Evolutionary conservation across 2,113 vertebrate genomes (phyloP), one percentile per base, ranked within the genome.

Genomic region (Pollimyrus isidori): DNA sequence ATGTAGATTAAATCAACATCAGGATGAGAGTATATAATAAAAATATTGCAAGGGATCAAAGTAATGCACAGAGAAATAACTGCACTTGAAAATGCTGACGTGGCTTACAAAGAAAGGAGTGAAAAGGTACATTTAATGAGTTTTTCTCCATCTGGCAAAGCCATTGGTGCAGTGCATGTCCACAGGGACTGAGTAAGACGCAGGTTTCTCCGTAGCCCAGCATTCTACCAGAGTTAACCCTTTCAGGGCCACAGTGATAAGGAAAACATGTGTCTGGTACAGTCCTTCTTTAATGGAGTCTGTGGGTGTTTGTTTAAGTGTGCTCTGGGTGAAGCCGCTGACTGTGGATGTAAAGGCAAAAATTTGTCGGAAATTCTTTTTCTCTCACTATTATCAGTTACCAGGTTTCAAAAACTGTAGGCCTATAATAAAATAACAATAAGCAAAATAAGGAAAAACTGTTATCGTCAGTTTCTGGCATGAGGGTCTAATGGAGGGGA

Each of bases 61-160:
- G 23, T 26, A 69, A 69, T 42, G 73, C 35, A 42, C 4, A 19
- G 35, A 19, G 1, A 39, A 80, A 80, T 80, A 85, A 85, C 21
- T 48, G 45, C 45, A 13, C 13, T 42, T 42, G 15, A 85, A 85
- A 85, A 85, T 23, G 82, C 46, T 85, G 42, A 85, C 23, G 19
- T 85, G 82, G 82, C 48, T n/a, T 17, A 17, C 42, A 69, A 26
- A 58, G 19, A 65, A 35, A n/a, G 42, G 5, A 50, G 15, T 3
- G 46, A 46, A 62, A 69, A 49, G 69, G 62, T 80, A 39, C 35
- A 21, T 88, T 56, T 53, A 73, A 42, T 87, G 65, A 53, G 42
- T 48, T 45, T 26, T 11, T 19, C 46, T 3, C 56, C 89, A 86
- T 89, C 89, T 89, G 82, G 82, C 56, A 56, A 4, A 86, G 58